phyloP scores from a whole-genome alignment of 2,888 invertebrate genomes.

The Cloeon dipterum region DNA sequence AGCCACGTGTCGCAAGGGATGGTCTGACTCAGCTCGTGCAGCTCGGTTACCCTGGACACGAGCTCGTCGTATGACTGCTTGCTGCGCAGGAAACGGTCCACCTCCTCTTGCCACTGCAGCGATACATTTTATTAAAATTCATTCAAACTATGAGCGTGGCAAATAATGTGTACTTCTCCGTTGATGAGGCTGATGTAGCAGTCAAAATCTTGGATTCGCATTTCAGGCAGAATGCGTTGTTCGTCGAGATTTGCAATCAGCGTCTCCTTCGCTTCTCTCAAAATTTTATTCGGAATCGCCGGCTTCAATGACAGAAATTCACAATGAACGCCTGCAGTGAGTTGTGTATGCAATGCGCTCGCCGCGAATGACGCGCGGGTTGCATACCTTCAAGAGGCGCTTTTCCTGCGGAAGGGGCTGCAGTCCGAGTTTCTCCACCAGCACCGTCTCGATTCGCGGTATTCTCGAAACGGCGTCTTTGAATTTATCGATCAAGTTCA shows the following conservation, averaged over 20 bases:
- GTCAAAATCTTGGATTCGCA: conserved; percentile 50
- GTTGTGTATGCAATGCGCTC: too few species aligned
- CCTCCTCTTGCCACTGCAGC: conserved; percentile 16
- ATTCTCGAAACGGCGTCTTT: conserved; percentile 44
- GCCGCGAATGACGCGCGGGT: too few species aligned
- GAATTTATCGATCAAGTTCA: conserved; percentile 48
- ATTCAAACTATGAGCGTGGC: too few species aligned
- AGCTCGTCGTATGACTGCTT: not conserved
- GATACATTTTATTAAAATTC: not conserved
- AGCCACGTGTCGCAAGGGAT: conserved; percentile 28
- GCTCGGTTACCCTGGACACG: not conserved
- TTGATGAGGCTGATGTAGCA: conserved; percentile 52
- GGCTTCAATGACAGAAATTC: conserved; percentile 29
- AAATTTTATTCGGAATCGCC: conserved; percentile 42
- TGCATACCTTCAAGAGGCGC: conserved; percentile 10
- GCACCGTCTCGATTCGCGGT: conserved; percentile 56
- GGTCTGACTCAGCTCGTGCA: conserved; percentile 21
- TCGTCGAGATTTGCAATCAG: conserved; percentile 41
- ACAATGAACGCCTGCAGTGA: too few species aligned
- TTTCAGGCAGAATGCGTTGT: conserved; percentile 47
- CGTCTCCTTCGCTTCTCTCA: conserved; percentile 33
- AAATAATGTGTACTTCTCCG: conserved; percentile 36
- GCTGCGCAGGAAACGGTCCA: conserved; percentile 16
- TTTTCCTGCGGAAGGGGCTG: conserved; percentile 3
- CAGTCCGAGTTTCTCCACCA: conserved; percentile 13